A percentile compares a stretch with the other conserved stretches of the same genome.
Evolutionary conservation across 2,797 vertebrate genomes (phyloP).

Genomic region (Acropternis orthonyx): DNA sequence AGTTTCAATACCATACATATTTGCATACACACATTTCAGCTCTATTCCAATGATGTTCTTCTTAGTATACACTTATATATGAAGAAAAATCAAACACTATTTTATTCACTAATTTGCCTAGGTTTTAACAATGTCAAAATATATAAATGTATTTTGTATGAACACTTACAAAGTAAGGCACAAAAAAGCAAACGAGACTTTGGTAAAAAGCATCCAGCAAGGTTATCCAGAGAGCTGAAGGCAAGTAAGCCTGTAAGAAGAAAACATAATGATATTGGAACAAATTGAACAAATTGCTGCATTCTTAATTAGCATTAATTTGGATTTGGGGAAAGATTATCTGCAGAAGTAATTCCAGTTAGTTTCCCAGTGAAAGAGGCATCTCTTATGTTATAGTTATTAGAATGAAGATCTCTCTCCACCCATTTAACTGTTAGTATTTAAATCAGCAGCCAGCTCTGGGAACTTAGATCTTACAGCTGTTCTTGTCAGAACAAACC

Average conservation of each 20-base stretch:
- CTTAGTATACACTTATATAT: background rate
- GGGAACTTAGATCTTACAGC: background rate
- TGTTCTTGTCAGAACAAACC: background rate
- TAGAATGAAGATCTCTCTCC: background rate
- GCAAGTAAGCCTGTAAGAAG: conserved; percentile 80
- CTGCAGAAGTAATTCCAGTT: background rate
- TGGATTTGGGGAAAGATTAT: background rate
- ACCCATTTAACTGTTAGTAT: background rate
- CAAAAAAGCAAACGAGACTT: conserved; percentile 91
- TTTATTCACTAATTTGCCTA: background rate
- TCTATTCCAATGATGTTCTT: background rate
- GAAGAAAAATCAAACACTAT: background rate
- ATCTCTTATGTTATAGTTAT: background rate
- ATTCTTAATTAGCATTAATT: background rate
- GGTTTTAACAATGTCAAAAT: background rate
- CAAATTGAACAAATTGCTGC: background rate
- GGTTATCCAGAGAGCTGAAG: conserved; percentile 87
- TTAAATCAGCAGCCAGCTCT: background rate
- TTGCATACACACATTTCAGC: background rate
- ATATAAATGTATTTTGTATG: background rate
- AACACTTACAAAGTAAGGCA: conserved; percentile 92
- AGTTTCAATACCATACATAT: background rate
- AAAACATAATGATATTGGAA: background rate
- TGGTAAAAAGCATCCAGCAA: conserved; percentile 94
- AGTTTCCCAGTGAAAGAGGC: background rate